Evolutionary conservation across 2,888 invertebrate genomes (phyloP).

Genomic region (Oxytorus armatus): DNA sequence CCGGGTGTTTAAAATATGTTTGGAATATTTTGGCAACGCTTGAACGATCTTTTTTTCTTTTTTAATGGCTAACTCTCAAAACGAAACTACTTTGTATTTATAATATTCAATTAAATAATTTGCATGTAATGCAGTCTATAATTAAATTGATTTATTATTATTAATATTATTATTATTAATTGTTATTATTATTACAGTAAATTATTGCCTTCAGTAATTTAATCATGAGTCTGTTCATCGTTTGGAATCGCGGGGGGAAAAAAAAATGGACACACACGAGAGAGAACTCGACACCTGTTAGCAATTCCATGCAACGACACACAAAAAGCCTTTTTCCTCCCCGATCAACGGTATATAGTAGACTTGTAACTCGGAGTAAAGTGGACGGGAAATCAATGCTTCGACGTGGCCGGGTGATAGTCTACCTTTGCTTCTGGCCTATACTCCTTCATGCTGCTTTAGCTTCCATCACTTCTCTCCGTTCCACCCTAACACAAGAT

Average conservation of each 20-base stretch:
- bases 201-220: too few relatives aligned
- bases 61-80: conserved; percentile 8
- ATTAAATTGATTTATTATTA: too few relatives aligned
- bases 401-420: conserved; percentile 53
- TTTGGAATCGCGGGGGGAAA: conserved; percentile 24
- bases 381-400: conserved; percentile 69
- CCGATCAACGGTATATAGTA: background rate
- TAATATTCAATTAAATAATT: background rate
- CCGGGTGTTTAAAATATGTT: conserved; percentile 8
- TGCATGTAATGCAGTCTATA: background rate
- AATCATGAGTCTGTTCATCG: too few relatives aligned
- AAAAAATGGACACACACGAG: background rate
- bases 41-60: conserved; percentile 11
- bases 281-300: conserved; percentile 69
- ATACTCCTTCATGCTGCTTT: background rate
- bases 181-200: background rate
- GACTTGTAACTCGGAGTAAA: conserved; percentile 55
- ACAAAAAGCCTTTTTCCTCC: conserved; percentile 40
- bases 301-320: conserved; percentile 54
- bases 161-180: too few relatives aligned
- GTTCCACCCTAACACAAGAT: too few relatives aligned
- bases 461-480: too few relatives aligned
- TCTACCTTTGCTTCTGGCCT: conserved; percentile 15
- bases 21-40: conserved; percentile 41
- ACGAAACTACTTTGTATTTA: background rate